A percentile compares a stretch with the other conserved stretches of the same genome.
Evolutionary conservation across 2,113 vertebrate genomes (phyloP).

Genomic region (Camelus dromedarius): DNA sequence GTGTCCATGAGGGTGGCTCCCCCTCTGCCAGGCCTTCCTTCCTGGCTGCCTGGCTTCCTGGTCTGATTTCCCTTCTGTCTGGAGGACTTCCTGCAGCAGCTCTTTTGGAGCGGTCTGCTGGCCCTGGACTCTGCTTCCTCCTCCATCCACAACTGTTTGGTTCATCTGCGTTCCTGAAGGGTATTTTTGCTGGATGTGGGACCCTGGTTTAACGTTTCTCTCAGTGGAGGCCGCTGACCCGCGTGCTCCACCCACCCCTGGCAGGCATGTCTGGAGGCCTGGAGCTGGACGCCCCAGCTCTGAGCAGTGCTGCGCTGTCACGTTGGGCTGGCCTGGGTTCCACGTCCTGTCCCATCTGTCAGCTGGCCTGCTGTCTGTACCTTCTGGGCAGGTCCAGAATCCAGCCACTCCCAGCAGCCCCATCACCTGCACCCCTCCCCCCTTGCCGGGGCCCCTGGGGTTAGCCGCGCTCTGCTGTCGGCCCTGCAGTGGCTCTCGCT

Average conservation of each 20-base stretch:
- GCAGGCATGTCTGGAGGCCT: neutral
- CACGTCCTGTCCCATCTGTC: neutral
- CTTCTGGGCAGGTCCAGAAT: neutral
- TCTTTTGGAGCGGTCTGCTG: neutral
- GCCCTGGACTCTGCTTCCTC: rapidly evolving
- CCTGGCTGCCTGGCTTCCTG: neutral
- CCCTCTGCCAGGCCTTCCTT: neutral
- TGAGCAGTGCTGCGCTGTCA: neutral
- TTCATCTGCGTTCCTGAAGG: neutral
- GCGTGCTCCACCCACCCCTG: neutral
- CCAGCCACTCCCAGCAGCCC: no score
- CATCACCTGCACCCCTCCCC: no score
- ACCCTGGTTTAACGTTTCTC: neutral
- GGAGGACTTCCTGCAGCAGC: rapidly evolving
- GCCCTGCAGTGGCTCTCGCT: no score
- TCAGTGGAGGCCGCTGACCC: no score
- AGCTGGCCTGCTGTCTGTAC: neutral
- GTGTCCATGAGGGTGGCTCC: neutral
- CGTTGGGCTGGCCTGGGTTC: neutral
- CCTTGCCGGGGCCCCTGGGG: no score
- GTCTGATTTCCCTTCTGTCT: neutral
- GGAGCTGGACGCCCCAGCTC: neutral
- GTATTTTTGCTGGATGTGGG: neutral
- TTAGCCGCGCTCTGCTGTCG: no score
- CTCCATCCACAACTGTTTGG: no score